Evolutionary conservation across 2,797 vertebrate genomes (phyloP).

Genomic region (Pipistrellus pipistrellus): DNA sequence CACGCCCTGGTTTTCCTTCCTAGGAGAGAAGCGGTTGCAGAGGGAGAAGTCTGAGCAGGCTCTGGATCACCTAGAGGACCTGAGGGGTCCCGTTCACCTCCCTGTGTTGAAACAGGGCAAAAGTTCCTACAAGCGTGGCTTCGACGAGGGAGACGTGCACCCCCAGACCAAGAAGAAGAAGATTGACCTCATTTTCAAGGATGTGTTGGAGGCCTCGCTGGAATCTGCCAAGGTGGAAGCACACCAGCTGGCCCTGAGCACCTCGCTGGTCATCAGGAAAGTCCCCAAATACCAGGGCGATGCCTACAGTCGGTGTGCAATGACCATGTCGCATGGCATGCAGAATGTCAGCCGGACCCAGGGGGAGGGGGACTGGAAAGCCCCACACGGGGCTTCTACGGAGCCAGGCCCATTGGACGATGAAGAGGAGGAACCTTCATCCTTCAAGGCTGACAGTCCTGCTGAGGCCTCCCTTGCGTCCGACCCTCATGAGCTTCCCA

Average conservation of each 20-base stretch:
- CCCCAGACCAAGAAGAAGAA: conserved; percentile 96
- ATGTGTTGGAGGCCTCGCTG: conserved; percentile 94
- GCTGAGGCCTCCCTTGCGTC: conserved; percentile 88
- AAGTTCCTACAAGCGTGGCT: conserved; percentile 90
- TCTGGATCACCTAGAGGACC: conserved; percentile 89
- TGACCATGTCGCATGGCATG: conserved; percentile 74
- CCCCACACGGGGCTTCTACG: conserved; percentile 83
- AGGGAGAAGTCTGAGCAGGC: conserved; percentile 89
- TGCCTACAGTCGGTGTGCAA: conserved; percentile 86
- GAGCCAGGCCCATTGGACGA: conserved; percentile 87
- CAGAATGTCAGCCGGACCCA: conserved; percentile 85
- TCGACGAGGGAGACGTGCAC: conserved; percentile 91
- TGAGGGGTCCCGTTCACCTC: conserved; percentile 88
- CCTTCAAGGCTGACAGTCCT: conserved; percentile 92
- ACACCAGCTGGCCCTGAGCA: conserved; percentile 88
- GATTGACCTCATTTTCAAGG: conserved; percentile 97
- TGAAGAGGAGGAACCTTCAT: conserved; percentile 87
- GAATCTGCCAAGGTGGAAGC: conserved; percentile 90
- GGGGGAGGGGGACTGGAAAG: conserved; percentile 89
- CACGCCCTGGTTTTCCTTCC: conserved; percentile 89
- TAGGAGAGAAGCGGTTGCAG: conserved; percentile 90
- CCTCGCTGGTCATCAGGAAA: conserved; percentile 88
- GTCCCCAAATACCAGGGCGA: conserved; percentile 88
- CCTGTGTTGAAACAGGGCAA: conserved; percentile 90
- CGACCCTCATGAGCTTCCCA: conserved; percentile 90